Evolutionary conservation across 2,797 vertebrate genomes (phyloP).

Genomic region (Etheostoma perlongum): DNA sequence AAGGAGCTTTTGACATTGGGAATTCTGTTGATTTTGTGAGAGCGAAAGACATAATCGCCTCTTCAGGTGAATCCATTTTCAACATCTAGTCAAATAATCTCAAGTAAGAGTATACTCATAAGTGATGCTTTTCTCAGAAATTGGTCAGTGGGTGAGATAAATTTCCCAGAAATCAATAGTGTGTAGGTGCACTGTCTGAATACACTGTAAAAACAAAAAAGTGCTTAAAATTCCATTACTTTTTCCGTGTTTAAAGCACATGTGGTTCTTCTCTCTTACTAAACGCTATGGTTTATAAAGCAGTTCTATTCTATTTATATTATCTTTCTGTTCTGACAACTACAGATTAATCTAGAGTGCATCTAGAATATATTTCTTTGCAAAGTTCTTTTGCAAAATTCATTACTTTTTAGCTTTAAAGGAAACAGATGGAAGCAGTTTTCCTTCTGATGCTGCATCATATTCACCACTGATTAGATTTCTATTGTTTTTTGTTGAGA

Average conservation of each 20-base stretch:
- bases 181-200: background rate
- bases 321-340: background rate
- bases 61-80: slow-evolving; percentile 52
- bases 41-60: slow-evolving; percentile 43
- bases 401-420: background rate
- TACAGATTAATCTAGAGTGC: background rate
- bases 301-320: background rate
- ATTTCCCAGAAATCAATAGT: slow-evolving; percentile 12
- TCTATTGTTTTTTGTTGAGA: background rate
- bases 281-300: background rate
- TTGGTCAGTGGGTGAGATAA: slow-evolving; percentile 16
- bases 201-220: background rate
- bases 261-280: background rate
- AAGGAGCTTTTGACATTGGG: slow-evolving; percentile 52
- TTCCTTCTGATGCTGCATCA: background rate
- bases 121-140: slow-evolving; percentile 32
- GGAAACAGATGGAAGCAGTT: background rate
- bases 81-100: slow-evolving; percentile 48
- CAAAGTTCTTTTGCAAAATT: background rate
- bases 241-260: background rate
- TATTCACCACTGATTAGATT: slow-evolving; percentile 8
- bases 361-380: background rate
- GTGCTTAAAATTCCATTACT: background rate
- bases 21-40: slow-evolving; percentile 55
- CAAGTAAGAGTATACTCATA: slow-evolving; percentile 14